Conservation (phyloP, 2,797 vertebrate species). For the Silurus aristotelis region DNA sequence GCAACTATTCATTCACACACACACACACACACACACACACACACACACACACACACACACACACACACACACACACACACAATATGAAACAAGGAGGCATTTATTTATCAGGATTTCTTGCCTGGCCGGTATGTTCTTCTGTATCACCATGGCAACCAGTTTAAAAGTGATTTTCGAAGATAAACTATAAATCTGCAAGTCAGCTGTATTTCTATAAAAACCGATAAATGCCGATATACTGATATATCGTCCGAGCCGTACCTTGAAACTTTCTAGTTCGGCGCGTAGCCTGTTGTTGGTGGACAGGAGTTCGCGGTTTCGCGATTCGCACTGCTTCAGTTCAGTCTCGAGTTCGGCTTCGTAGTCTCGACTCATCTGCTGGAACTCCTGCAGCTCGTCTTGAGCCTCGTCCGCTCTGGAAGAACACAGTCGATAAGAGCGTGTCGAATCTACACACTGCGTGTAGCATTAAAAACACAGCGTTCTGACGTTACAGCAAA, state of each 20-base stretch:
- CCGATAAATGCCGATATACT: background rate
- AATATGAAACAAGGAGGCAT: background rate
- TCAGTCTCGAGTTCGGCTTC: conserved; percentile 93
- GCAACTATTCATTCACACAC: background rate
- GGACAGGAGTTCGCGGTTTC: conserved; percentile 87
- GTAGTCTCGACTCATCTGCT: conserved; percentile 95
- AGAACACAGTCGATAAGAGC: too few species aligned
- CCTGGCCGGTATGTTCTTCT: background rate
- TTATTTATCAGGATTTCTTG: background rate
- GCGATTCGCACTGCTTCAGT: conserved; percentile 87
- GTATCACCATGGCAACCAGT: background rate
- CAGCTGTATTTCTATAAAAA: background rate
- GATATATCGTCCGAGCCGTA: conserved; percentile 52
- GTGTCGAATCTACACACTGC: too few species aligned
- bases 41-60: background rate
- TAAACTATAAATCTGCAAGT: background rate
- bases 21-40: too few species aligned
- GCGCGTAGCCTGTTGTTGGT: conserved; percentile 84
- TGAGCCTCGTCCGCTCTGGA: conserved; percentile 84
- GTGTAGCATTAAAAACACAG: too few species aligned
- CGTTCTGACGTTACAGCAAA: too few species aligned
- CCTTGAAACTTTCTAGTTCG: conserved; percentile 90
- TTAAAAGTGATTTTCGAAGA: background rate
- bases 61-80: background rate
- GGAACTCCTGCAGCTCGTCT: conserved; percentile 92